Conservation (phyloP, 2,888 invertebrate genomes). For the Asteroscopus sphinx region DNA sequence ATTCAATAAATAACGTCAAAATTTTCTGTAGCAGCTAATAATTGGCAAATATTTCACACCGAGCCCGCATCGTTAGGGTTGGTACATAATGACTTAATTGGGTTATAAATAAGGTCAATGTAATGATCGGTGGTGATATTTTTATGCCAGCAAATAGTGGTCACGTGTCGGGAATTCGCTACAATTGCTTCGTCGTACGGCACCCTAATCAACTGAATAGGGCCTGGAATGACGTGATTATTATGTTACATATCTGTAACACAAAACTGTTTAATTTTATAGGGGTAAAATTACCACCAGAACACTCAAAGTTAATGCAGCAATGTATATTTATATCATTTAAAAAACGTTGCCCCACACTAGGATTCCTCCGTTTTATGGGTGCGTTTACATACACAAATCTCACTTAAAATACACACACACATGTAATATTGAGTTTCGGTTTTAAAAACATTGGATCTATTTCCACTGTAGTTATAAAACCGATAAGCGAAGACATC, state of each 20-base stretch:
- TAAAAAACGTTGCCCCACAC: too few relatives aligned
- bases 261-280: conserved; percentile 65
- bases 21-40: conserved; percentile 37
- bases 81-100: conserved; percentile 82
- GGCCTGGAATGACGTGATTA: conserved; percentile 83
- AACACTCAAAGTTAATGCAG: conserved; percentile 23
- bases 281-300: conserved; percentile 50
- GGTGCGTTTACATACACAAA: too few relatives aligned
- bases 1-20: conserved; percentile 42
- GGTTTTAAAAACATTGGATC: conserved; percentile 23
- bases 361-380: too few relatives aligned
- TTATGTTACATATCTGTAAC: conserved; percentile 77
- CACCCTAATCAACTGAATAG: conserved; percentile 73
- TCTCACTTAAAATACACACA: too few relatives aligned
- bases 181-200: conserved; percentile 80
- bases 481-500: conserved; percentile 59
- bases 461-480: conserved; percentile 41
- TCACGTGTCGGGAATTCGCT: conserved; percentile 85
- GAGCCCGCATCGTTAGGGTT: conserved; percentile 80
- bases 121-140: conserved; percentile 79
- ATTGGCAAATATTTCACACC: conserved; percentile 55
- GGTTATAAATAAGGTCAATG: conserved; percentile 81
- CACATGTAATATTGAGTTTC: conserved; percentile 33
- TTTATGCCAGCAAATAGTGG: conserved; percentile 84
- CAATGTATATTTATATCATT: too few relatives aligned